Conservation (phyloP, 2,113 vertebrate genomes). For the Dissostichus mawsoni region DNA sequence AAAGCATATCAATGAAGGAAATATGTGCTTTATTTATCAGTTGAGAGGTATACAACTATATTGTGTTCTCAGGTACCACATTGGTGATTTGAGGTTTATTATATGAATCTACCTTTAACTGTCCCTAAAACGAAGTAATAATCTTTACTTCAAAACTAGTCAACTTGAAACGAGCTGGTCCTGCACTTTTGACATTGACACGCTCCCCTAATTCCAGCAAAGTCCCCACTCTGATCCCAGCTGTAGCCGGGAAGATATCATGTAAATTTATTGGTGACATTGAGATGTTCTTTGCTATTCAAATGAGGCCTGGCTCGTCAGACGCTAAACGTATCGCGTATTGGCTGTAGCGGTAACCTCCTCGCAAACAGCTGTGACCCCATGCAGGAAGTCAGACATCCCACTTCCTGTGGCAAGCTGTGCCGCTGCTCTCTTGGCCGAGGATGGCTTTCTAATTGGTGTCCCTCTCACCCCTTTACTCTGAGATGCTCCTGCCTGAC, state of each 20-base stretch:
- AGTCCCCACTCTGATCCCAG: slow-evolving; percentile 79
- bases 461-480: slow-evolving; percentile 94
- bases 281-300: slow-evolving; percentile 87
- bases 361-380: slow-evolving; percentile 91
- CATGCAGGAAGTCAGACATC: slow-evolving; percentile 88
- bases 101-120: slow-evolving; percentile 4
- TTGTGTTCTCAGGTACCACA: background rate
- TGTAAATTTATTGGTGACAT: slow-evolving; percentile 89
- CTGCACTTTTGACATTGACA: slow-evolving; percentile 77
- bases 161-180: slow-evolving; percentile 62
- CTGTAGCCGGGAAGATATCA: slow-evolving; percentile 81
- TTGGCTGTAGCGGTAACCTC: slow-evolving; percentile 84
- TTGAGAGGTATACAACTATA: background rate
- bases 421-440: slow-evolving; percentile 90
- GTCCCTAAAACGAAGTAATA: slow-evolving; percentile 39
- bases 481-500: slow-evolving; percentile 91
- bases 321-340: slow-evolving; percentile 78
- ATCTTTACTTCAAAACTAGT: slow-evolving; percentile 56
- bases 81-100: background rate
- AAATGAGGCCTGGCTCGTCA: slow-evolving; percentile 83
- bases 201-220: slow-evolving; percentile 78
- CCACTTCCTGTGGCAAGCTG: slow-evolving; percentile 92
- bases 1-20: background rate
- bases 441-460: slow-evolving; percentile 96
- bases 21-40: background rate